A percentile compares a stretch with the other conserved stretches of the same genome.
phyloP scores from a whole-genome alignment of 2,888 invertebrate species.

The Xylocampa areola region DNA sequence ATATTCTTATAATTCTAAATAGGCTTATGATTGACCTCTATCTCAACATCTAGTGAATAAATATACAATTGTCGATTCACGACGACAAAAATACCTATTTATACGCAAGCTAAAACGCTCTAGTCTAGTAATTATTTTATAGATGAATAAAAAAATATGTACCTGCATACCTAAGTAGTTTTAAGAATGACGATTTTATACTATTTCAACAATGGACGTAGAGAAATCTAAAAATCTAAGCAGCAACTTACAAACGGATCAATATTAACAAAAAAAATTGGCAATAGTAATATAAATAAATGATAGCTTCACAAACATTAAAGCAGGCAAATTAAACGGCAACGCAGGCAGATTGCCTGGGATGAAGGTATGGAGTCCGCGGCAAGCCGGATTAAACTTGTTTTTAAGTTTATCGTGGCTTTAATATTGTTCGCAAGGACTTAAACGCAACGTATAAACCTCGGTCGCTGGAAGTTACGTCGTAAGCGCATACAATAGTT shows the following conservation, averaged over 20 bases:
- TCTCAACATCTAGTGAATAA: too few species aligned
- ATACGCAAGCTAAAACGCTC: too few species aligned
- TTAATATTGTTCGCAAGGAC: slow-evolving; percentile 86
- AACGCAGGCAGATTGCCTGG: slow-evolving; percentile 80
- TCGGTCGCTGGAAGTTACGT: slow-evolving; percentile 69
- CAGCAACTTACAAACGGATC: slow-evolving; percentile 5
- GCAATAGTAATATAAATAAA: slow-evolving; percentile 52
- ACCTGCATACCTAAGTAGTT: too few species aligned
- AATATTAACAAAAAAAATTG: slow-evolving; percentile 31
- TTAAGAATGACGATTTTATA: too few species aligned
- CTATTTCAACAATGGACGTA: too few species aligned
- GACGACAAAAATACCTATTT: too few species aligned
- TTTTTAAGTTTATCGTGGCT: slow-evolving; percentile 88
- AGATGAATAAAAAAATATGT: too few species aligned
- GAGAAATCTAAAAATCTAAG: background rate
- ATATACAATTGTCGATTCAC: too few species aligned
- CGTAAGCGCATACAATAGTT: slow-evolving; percentile 69
- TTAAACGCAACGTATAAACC: slow-evolving; percentile 83
- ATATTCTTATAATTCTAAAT: too few species aligned
- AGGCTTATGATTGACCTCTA: too few species aligned
- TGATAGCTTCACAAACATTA: slow-evolving; percentile 64
- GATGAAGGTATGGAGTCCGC: slow-evolving; percentile 77
- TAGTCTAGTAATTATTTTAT: too few species aligned
- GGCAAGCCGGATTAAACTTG: slow-evolving; percentile 87
- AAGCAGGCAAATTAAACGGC: slow-evolving; percentile 78